Evolutionary conservation across 2,113 vertebrate species (phyloP).

Genomic region (Barnardius zonarius): DNA sequence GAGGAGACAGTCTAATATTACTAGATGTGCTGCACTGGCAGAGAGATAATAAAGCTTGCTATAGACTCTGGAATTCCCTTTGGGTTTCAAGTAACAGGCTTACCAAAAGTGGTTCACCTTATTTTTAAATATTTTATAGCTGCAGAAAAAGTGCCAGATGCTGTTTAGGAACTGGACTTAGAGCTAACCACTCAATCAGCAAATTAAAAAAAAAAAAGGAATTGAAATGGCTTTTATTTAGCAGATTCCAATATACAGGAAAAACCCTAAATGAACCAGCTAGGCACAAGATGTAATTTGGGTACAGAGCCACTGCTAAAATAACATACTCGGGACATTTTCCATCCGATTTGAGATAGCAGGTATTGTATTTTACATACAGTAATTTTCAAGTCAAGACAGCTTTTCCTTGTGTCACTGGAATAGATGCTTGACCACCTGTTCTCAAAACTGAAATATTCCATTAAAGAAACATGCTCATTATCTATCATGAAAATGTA

Average conservation of each 20-base stretch:
- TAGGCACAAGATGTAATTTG: neutral
- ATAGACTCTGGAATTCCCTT: conserved; percentile 31
- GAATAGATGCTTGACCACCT: conserved; percentile 30
- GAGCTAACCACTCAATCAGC: neutral
- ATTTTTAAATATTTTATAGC: conserved; percentile 58
- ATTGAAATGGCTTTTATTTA: neutral
- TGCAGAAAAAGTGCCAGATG: conserved; percentile 23
- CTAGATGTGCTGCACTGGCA: neutral
- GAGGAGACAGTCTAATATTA: neutral
- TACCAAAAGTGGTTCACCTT: conserved; percentile 33
- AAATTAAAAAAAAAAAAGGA: neutral
- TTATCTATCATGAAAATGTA: neutral
- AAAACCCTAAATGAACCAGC: neutral
- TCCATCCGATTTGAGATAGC: neutral
- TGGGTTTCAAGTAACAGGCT: conserved; percentile 11
- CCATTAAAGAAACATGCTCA: neutral
- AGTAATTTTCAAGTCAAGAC: conserved; percentile 21
- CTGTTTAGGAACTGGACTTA: neutral
- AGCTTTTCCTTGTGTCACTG: neutral
- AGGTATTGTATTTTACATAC: conserved; percentile 16
- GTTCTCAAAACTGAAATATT: conserved; percentile 50
- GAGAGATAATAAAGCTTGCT: conserved; percentile 21
- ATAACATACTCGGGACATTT: neutral
- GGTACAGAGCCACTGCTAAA: neutral
- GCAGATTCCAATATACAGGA: neutral